phyloP scores from a whole-genome alignment of 2,113 vertebrate genomes.

The Isurus oxyrinchus region DNA sequence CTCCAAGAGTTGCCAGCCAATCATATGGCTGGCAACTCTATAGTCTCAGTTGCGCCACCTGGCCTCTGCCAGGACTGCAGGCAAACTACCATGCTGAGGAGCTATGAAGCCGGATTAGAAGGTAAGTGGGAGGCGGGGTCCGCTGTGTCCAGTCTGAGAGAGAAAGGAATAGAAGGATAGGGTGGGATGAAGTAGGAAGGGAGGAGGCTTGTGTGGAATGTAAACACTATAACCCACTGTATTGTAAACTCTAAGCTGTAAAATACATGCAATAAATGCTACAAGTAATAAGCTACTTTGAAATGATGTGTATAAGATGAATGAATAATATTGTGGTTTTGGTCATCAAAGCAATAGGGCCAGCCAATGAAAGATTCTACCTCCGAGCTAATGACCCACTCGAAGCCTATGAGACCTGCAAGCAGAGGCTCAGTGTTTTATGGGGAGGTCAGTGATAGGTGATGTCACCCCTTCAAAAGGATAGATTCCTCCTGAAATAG shows the following conservation, averaged over 20 bases:
- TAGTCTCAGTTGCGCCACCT: background rate
- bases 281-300: background rate
- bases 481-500: background rate
- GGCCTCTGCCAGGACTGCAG: background rate
- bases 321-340: background rate
- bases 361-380: background rate
- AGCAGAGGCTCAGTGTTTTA: background rate
- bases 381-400: background rate
- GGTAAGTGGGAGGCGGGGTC: background rate
- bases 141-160: background rate
- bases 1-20: background rate
- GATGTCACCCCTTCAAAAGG: background rate
- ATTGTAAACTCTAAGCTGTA: background rate
- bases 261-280: background rate
- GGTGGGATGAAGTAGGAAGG: background rate
- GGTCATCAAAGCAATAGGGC: background rate
- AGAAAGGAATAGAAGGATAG: background rate
- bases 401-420: background rate
- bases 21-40: background rate
- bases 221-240: background rate
- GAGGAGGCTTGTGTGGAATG: background rate
- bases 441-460: background rate
- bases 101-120: background rate
- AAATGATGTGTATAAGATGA: background rate
- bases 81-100: no score